Conservation (phyloP, 2,888 invertebrate species). For the Dasysyrphus albostriatus region DNA sequence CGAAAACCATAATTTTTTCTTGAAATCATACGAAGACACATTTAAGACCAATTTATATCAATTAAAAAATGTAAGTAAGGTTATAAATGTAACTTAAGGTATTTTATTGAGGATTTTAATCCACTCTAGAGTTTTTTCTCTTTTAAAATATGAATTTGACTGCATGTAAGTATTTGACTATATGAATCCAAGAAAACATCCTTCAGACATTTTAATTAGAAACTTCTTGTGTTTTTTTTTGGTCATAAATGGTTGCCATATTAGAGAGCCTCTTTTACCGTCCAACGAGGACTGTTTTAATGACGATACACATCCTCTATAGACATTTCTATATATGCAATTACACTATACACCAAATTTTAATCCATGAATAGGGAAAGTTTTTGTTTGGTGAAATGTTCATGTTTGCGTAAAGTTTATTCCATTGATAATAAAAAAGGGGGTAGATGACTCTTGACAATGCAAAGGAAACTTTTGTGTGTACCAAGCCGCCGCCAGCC, state of each 20-base stretch:
- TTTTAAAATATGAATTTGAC: neutral
- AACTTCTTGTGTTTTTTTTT: slow-evolving; percentile 46
- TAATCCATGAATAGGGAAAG: slow-evolving; percentile 20
- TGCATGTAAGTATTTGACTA: neutral
- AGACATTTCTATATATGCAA: neutral
- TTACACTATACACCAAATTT: neutral
- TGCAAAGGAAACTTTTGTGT: neutral
- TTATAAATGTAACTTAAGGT: too few relatives aligned
- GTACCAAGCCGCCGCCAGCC: neutral
- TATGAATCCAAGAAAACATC: neutral
- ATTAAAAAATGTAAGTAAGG: too few relatives aligned
- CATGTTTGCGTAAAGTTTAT: slow-evolving; percentile 48
- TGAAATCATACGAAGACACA: too few relatives aligned
- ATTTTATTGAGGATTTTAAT: too few relatives aligned
- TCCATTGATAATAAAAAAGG: slow-evolving; percentile 37
- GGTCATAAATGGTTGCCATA: slow-evolving; percentile 9
- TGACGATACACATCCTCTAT: neutral
- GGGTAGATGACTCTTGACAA: slow-evolving; percentile 26
- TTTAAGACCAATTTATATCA: too few relatives aligned
- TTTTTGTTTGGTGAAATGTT: slow-evolving; percentile 26
- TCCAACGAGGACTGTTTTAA: slow-evolving; percentile 19
- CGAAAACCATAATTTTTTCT: too few relatives aligned
- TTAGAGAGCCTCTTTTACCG: slow-evolving; percentile 20
- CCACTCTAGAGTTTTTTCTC: too few relatives aligned
- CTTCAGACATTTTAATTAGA: slow-evolving; percentile 47